phyloP scores from a whole-genome alignment of 1,140 invertebrate species.

The Colletes gigas region DNA sequence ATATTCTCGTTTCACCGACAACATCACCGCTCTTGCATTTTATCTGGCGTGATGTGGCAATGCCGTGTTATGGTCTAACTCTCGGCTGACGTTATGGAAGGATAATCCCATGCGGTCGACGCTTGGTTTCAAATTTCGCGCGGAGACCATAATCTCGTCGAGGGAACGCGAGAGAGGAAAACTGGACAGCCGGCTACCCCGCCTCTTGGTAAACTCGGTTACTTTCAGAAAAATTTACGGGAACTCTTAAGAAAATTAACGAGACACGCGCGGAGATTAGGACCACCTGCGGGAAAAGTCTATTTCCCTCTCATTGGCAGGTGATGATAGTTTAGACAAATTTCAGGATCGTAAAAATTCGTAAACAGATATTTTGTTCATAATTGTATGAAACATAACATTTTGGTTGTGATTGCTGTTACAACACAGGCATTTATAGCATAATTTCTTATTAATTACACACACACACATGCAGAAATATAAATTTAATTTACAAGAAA shows the following conservation, averaged over 20 bases:
- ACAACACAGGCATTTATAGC: too few species aligned
- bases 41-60: slow-evolving; percentile 38
- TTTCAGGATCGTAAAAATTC: too few species aligned
- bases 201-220: neutral
- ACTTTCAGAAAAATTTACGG: neutral
- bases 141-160: slow-evolving; percentile 34
- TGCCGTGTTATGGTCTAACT: slow-evolving; percentile 37
- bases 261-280: neutral
- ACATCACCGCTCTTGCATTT: slow-evolving; percentile 34
- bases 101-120: slow-evolving; percentile 64
- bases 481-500: too few species aligned
- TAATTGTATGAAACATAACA: too few species aligned
- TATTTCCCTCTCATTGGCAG: neutral
- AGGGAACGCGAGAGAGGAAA: neutral
- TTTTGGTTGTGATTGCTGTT: too few species aligned
- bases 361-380: too few species aligned
- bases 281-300: neutral
- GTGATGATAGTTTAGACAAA: neutral
- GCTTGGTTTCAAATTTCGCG: slow-evolving; percentile 43
- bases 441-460: too few species aligned
- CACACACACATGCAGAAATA: too few species aligned
- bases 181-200: neutral
- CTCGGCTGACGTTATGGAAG: slow-evolving; percentile 55
- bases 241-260: slow-evolving; percentile 2
- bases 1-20: slow-evolving; percentile 34